These are phyloP conservation scores for Phalacrocorax carbo DNA, from an alignment of 2,113 vertebrate species.

Conservation along the genomic window DNA sequence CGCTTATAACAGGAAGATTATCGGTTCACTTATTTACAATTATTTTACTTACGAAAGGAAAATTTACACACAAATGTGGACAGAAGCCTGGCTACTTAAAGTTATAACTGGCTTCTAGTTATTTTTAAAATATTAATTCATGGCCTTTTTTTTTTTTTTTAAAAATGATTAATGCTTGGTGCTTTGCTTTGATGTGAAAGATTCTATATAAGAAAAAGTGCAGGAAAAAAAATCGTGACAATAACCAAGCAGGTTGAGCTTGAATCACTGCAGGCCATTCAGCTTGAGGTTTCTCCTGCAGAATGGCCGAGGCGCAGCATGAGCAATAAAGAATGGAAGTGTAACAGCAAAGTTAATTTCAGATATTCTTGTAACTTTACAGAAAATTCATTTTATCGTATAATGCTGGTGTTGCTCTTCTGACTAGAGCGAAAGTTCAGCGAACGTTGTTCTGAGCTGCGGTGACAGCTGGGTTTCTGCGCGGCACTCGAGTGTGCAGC, in stretches of 20 bases:
- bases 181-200: background rate
- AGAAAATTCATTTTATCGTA: background rate
- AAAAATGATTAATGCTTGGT: background rate
- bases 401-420: background rate
- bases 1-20: background rate
- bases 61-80: background rate
- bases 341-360: background rate
- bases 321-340: background rate
- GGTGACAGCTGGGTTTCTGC: background rate
- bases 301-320: background rate
- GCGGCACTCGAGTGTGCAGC: background rate
- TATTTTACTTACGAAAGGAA: background rate
- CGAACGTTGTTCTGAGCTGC: background rate
- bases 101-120: background rate
- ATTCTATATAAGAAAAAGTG: background rate
- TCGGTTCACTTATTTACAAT: background rate
- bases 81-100: background rate
- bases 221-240: background rate
- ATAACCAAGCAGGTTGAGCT: background rate
- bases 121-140: background rate
- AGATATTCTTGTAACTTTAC: background rate
- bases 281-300: background rate
- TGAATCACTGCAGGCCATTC: background rate
- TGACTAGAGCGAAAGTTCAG: background rate
- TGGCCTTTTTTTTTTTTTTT: background rate